Evolutionary conservation across 2,797 vertebrate species (phyloP).

Genomic region (Rhinoraja longicauda): DNA sequence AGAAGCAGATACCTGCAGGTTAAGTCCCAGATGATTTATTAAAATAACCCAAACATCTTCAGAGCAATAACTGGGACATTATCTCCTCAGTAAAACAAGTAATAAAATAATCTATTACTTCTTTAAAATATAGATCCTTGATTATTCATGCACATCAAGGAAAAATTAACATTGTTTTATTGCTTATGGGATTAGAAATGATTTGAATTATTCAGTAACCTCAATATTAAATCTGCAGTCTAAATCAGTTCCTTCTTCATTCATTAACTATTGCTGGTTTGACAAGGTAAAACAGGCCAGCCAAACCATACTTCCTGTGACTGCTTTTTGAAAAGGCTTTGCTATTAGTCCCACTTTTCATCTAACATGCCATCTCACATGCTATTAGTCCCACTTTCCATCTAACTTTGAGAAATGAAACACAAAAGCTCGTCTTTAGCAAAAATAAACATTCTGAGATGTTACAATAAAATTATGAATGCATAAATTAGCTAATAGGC

Average conservation of each 20-base stretch:
- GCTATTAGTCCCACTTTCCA: background rate
- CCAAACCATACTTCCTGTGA: background rate
- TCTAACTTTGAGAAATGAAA: too few species aligned
- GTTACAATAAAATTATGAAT: background rate
- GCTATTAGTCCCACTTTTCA: background rate
- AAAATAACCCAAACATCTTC: conserved; percentile 11
- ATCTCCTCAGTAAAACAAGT: background rate
- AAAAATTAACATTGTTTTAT: background rate
- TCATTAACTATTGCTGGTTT: background rate
- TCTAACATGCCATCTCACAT: background rate
- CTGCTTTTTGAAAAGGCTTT: background rate
- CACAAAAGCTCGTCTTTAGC: too few species aligned
- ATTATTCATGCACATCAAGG: conserved; percentile 11
- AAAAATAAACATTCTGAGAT: too few species aligned
- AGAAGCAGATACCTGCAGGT: background rate
- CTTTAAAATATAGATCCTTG: background rate
- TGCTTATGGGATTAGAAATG: background rate
- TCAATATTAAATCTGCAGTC: background rate
- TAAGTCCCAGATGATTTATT: background rate
- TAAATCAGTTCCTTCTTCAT: background rate
- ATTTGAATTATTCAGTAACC: background rate
- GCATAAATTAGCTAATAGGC: background rate
- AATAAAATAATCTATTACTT: background rate
- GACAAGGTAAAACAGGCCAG: background rate
- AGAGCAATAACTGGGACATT: background rate